Conservation (phyloP, 2,888 invertebrate species). For the Allygus modestus region DNA sequence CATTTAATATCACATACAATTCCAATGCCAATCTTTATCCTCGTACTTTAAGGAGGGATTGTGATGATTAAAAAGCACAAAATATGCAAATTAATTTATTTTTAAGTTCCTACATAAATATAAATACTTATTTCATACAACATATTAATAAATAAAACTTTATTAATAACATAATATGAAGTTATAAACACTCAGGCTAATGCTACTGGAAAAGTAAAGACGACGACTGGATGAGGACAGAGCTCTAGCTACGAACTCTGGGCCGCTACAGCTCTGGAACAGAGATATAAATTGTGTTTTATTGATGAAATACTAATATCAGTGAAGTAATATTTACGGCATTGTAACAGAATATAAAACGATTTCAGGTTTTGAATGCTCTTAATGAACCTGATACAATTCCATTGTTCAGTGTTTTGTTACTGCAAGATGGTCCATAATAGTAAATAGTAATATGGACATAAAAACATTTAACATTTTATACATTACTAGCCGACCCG, state of each 20-base stretch:
- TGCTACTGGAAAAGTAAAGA: conserved; percentile 32
- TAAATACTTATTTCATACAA: conserved; percentile 47
- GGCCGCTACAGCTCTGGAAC: conserved; percentile 16
- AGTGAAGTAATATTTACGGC: no score
- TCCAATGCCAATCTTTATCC: not conserved
- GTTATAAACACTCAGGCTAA: conserved; percentile 20
- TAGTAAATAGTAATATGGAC: no score
- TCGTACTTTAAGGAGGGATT: not conserved
- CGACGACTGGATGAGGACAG: not conserved
- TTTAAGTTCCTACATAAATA: conserved; percentile 26
- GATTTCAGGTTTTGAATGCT: no score
- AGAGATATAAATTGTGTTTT: not conserved
- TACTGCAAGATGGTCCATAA: no score
- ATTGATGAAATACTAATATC: no score
- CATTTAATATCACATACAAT: conserved; percentile 9
- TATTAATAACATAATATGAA: conserved; percentile 44
- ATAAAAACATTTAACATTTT: no score
- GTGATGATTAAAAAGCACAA: not conserved
- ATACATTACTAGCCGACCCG: no score
- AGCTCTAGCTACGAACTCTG: conserved; percentile 42
- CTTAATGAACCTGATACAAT: no score
- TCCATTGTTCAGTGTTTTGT: no score
- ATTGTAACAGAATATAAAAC: no score
- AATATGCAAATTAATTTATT: conserved; percentile 4
- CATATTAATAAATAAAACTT: conserved; percentile 57